Conservation (phyloP, 2,113 vertebrate species). For the Oncorhynchus masou region DNA sequence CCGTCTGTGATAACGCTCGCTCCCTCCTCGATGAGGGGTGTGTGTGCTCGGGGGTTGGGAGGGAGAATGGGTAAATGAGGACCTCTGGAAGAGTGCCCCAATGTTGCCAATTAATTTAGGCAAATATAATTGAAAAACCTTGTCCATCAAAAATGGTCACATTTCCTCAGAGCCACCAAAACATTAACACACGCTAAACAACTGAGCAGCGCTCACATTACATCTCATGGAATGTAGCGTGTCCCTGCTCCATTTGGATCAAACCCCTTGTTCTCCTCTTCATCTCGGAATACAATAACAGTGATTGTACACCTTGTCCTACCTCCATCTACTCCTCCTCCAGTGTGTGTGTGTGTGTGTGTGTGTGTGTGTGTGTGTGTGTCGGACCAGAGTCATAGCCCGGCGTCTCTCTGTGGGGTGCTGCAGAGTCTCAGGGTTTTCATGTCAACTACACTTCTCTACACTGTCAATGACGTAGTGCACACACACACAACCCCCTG, state of each 20-base stretch:
- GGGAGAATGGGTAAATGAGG: neutral
- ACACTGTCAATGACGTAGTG: neutral
- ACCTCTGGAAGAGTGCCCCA: neutral
- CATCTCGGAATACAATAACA: neutral
- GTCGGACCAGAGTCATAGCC: too few relatives aligned
- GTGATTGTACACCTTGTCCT: neutral
- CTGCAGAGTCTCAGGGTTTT: neutral
- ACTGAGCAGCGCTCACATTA: neutral
- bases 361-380: neutral
- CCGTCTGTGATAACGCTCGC: conserved; percentile 35
- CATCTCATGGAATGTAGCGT: neutral
- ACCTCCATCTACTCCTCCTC: neutral
- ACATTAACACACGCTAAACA: neutral
- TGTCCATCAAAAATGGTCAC: neutral
- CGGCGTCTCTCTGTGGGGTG: neutral
- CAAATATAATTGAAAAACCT: neutral
- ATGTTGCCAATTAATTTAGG: neutral
- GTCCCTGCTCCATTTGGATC: neutral
- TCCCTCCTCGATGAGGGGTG: neutral
- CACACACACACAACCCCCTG: neutral
- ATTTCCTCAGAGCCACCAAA: neutral
- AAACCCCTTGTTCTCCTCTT: neutral
- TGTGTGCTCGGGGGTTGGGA: neutral
- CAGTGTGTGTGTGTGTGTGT: conserved; percentile 1
- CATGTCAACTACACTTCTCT: neutral